A percentile compares a stretch with the other conserved stretches of the same genome.
Evolutionary conservation across 2,113 vertebrate genomes (phyloP).

Genomic region (Lynx canadensis): DNA sequence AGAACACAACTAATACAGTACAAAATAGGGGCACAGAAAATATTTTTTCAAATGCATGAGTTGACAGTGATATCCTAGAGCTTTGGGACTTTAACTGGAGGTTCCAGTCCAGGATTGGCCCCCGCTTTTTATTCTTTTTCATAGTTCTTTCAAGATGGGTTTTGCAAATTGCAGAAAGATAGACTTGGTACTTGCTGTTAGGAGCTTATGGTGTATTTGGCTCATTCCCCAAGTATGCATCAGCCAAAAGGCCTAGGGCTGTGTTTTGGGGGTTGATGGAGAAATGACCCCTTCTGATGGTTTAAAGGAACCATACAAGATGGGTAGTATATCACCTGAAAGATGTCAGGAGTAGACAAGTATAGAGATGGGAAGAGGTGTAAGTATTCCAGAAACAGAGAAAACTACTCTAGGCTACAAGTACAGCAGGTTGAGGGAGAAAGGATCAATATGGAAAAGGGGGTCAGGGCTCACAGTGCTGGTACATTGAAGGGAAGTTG

Average conservation of each 20-base stretch:
- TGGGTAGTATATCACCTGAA: neutral
- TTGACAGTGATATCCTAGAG: neutral
- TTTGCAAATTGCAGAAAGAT: neutral
- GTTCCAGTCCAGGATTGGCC: neutral
- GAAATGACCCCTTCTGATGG: neutral
- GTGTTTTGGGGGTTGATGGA: neutral
- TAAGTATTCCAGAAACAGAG: neutral
- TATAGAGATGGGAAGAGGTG: neutral
- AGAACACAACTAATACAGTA: neutral
- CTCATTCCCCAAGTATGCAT: neutral
- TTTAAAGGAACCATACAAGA: neutral
- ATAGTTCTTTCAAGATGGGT: neutral
- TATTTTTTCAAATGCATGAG: neutral
- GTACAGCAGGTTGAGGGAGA: neutral
- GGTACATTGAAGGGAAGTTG: neutral
- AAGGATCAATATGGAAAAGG: neutral
- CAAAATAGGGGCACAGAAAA: neutral
- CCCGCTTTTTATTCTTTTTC: neutral
- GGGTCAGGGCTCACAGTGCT: neutral
- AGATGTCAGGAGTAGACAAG: neutral
- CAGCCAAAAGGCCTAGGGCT: neutral
- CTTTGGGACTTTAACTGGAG: neutral
- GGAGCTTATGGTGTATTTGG: neutral
- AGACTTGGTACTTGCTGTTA: neutral
- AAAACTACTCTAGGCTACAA: neutral